phyloP scores from a whole-genome alignment of 1,140 invertebrate genomes.

The Pseudomyrmex cubaensis region DNA sequence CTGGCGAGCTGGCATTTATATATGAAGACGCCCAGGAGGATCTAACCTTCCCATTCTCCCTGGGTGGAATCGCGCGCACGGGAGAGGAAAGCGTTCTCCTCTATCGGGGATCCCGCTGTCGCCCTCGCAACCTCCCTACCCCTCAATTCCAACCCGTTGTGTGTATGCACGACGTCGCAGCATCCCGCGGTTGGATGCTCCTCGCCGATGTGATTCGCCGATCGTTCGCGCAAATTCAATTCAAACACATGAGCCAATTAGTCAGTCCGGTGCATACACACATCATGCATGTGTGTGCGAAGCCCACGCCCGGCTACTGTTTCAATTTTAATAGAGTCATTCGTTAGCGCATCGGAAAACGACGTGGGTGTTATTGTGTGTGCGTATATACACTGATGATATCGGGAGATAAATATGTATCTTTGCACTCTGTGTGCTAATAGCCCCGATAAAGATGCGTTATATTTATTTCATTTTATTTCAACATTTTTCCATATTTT shows the following conservation, averaged over 20 bases:
- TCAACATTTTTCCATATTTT: too few species aligned
- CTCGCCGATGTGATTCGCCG: neutral
- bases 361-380: slow-evolving; percentile 52
- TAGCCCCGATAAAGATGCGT: neutral
- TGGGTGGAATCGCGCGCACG: slow-evolving; percentile 41
- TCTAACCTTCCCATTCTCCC: slow-evolving; percentile 81
- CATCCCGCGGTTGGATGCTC: neutral
- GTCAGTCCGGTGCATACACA: neutral
- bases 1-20: slow-evolving; percentile 81
- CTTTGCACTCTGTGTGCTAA: neutral
- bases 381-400: slow-evolving; percentile 5
- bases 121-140: slow-evolving; percentile 73
- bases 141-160: slow-evolving; percentile 29
- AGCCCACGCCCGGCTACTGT: slow-evolving; percentile 26
- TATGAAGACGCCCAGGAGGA: slow-evolving; percentile 79
- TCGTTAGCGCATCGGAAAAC: neutral
- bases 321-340: slow-evolving; percentile 44
- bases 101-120: slow-evolving; percentile 58
- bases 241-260: slow-evolving; percentile 37
- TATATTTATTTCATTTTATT: neutral
- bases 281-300: neutral
- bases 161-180: slow-evolving; percentile 8
- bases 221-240: neutral
- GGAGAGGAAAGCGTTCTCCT: slow-evolving; percentile 68
- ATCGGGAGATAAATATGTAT: slow-evolving; percentile 27